A percentile compares a stretch with the other conserved stretches of the same genome.
These are phyloP conservation scores for Frankliniella intonsa DNA, from an alignment of 2,888 invertebrate genomes.

Conservation along the genomic window DNA sequence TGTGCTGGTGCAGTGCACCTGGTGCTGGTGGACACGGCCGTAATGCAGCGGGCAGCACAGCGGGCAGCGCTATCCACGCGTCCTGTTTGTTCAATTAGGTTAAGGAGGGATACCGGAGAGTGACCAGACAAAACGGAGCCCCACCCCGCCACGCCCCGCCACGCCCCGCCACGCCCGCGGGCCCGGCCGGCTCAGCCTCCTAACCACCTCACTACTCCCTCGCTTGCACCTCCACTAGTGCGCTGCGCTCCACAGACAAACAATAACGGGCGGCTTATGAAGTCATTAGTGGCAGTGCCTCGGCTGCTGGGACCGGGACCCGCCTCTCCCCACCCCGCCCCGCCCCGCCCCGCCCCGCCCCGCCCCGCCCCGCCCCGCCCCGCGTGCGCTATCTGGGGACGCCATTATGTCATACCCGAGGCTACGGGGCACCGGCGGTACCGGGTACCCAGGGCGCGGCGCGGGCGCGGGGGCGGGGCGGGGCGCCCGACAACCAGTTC, in stretches of 20 bases:
- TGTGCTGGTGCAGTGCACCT: background rate
- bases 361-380: background rate
- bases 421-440: background rate
- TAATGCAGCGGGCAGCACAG: background rate
- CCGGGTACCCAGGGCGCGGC: background rate
- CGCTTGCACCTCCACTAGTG: background rate
- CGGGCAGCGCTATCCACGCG: background rate
- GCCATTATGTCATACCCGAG: slow-evolving; percentile 8
- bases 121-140: background rate
- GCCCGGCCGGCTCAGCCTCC: background rate
- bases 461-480: too few relatives aligned
- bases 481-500: too few relatives aligned
- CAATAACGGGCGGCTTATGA: slow-evolving; percentile 19
- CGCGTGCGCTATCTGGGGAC: background rate
- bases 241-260: background rate
- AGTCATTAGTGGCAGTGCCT: slow-evolving; percentile 1
- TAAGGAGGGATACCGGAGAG: background rate
- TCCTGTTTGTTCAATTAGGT: background rate
- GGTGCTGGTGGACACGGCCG: background rate
- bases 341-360: background rate
- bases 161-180: background rate
- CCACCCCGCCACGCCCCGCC: background rate
- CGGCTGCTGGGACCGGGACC: background rate
- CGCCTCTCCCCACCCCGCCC: background rate
- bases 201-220: background rate